Percentiles rank a stretch among this genome's conserved stretches.
Evolutionary conservation across 2,888 invertebrate genomes (phyloP).

Genomic region (Tetranychus truncatus): DNA sequence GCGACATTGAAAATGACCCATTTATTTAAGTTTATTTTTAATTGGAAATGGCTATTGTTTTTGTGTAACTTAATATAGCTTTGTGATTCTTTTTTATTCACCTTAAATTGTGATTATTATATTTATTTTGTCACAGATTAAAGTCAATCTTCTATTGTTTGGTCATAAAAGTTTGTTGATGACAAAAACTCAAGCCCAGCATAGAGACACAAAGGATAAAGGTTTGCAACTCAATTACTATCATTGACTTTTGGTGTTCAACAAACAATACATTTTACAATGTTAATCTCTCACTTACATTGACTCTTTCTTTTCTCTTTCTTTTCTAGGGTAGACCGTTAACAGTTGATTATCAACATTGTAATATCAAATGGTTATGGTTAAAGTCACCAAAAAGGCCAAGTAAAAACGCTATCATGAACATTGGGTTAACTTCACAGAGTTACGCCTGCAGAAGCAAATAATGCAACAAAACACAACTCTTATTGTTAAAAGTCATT

Average conservation of each 20-base stretch:
- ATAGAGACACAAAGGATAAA: too few relatives aligned
- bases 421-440: neutral
- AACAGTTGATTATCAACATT: too few relatives aligned
- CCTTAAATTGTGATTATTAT: too few relatives aligned
- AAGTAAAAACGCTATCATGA: neutral
- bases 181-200: too few relatives aligned
- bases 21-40: too few relatives aligned
- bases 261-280: neutral
- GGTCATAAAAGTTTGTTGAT: neutral
- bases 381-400: neutral
- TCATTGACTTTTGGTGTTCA: neutral
- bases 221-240: neutral
- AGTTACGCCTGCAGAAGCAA: neutral
- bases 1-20: too few relatives aligned
- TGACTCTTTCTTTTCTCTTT: too few relatives aligned
- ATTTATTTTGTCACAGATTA: too few relatives aligned
- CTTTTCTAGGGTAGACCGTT: too few relatives aligned
- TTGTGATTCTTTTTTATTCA: neutral
- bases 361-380: neutral
- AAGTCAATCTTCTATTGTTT: neutral
- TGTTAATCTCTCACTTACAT: neutral
- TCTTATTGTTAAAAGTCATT: neutral
- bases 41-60: neutral
- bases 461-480: neutral
- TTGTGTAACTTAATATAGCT: neutral